A percentile compares a stretch with the other conserved stretches of the same genome.
Evolutionary conservation across 2,113 vertebrate species (phyloP).

Genomic region (Melospiza georgiana): DNA sequence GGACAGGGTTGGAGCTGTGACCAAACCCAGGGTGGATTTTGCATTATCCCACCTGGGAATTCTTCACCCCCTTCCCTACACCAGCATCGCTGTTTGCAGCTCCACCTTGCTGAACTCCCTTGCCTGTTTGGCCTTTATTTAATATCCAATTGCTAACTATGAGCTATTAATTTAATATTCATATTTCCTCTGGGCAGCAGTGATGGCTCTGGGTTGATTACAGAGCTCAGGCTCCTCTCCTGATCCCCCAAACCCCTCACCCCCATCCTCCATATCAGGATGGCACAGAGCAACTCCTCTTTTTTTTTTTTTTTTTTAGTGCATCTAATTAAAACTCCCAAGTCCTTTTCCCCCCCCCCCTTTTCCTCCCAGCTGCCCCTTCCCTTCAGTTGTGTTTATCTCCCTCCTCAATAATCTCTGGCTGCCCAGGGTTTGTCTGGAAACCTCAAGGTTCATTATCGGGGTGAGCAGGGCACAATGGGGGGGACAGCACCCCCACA

Average conservation of each 20-base stretch:
- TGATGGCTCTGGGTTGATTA: not conserved
- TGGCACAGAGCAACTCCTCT: not conserved
- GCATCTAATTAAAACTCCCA: conserved; percentile 32
- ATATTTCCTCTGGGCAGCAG: not conserved
- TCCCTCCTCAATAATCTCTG: conserved; percentile 71
- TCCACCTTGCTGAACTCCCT: not conserved
- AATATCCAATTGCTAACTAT: not conserved
- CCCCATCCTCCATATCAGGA: not conserved
- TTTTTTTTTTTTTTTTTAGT: not conserved
- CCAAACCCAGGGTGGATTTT: not conserved
- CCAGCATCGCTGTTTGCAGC: rapidly evolving
- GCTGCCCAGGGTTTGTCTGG: conserved; percentile 64
- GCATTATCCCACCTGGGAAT: not conserved
- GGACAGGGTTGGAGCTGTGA: not conserved
- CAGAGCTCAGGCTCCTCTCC: not conserved
- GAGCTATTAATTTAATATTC: not conserved
- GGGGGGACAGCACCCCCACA: not conserved
- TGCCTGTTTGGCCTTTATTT: not conserved
- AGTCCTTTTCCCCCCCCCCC: not conserved
- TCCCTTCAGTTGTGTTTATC: conserved; percentile 68
- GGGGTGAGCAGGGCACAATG: conserved; percentile 45
- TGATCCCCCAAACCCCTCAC: not conserved
- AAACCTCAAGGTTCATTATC: conserved; percentile 81
- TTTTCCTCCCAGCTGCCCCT: not conserved
- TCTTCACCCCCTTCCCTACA: not conserved